These are phyloP conservation scores for Elaphurus davidianus DNA, from an alignment of 2,113 vertebrate species.

Conservation along the genomic window DNA sequence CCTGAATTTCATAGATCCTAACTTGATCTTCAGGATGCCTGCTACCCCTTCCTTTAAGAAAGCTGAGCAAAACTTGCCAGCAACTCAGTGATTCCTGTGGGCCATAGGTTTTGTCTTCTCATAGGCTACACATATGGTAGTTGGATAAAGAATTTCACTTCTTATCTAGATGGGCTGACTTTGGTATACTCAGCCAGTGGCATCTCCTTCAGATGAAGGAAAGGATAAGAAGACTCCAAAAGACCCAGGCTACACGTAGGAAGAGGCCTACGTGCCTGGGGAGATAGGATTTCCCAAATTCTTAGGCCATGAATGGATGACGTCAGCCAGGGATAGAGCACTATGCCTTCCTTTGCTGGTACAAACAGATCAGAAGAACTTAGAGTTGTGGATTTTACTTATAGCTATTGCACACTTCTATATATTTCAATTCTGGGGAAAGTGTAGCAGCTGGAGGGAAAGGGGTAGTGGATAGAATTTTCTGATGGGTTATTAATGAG, in stretches of 20 bases:
- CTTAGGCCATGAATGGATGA: background rate
- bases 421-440: background rate
- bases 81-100: background rate
- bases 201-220: background rate
- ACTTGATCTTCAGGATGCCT: background rate
- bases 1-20: slow-evolving; percentile 26
- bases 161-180: background rate
- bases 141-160: background rate
- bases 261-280: fast-evolving
- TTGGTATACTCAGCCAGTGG: background rate
- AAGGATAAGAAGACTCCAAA: background rate
- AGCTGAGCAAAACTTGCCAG: background rate
- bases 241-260: background rate
- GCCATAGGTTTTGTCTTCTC: background rate
- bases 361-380: background rate
- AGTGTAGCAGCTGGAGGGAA: background rate
- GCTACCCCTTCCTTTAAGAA: background rate
- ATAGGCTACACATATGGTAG: background rate
- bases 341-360: background rate
- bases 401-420: background rate
- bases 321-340: background rate
- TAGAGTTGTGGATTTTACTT: background rate
- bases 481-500: background rate
- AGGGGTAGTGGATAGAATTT: background rate
- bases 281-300: background rate